These are phyloP conservation scores for Anguilla megastoma DNA, from an alignment of 2,797 vertebrate genomes.

Conservation along the genomic window DNA sequence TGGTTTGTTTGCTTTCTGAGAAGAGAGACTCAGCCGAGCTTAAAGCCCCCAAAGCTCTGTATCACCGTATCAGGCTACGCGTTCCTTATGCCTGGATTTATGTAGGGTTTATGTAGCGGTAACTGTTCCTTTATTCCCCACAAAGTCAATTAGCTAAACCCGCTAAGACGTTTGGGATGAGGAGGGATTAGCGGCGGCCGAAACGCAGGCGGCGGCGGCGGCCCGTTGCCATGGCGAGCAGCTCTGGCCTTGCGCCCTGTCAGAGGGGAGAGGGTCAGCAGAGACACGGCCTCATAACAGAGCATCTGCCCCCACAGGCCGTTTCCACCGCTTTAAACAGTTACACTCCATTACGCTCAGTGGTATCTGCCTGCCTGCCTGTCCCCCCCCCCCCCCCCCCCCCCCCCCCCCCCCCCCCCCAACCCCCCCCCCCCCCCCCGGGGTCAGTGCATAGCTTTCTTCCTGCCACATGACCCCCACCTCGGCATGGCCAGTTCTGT, in stretches of 20 bases:
- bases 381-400: neutral
- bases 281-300: neutral
- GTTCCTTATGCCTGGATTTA: neutral
- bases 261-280: neutral
- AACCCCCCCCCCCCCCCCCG: neutral
- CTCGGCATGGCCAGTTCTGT: neutral
- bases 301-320: neutral
- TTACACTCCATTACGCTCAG: neutral
- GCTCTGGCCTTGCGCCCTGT: neutral
- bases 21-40: neutral
- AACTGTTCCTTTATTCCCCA: neutral
- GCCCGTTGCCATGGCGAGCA: neutral
- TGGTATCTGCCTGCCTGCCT: neutral
- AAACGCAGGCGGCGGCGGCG: neutral
- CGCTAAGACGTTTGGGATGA: neutral
- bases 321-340: neutral
- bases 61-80: neutral
- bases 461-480: neutral
- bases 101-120: neutral
- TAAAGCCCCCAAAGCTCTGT: neutral
- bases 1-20: constrained; percentile 9
- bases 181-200: neutral
- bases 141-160: constrained; percentile 14
- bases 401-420: neutral
- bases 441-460: neutral